A percentile compares a stretch with the other conserved stretches of the same genome.
Conservation (phyloP, 2,113 vertebrate genomes). For the Clarias magur region DNA sequence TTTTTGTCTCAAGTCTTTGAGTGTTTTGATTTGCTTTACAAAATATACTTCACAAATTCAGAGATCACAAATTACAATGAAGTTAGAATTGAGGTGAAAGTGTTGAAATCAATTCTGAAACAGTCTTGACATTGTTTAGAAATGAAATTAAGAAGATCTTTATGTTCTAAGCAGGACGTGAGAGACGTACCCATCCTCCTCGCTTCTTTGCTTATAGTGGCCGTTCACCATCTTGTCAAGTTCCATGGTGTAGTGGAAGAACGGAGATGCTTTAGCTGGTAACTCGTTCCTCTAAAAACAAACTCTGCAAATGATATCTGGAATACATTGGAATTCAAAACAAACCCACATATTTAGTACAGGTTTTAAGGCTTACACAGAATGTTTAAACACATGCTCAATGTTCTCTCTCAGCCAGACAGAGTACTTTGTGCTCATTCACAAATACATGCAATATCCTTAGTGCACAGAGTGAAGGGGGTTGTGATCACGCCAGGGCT, state of each 20-base stretch:
- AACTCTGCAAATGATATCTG: conserved; percentile 7
- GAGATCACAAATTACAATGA: neutral
- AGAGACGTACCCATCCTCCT: conserved; percentile 63
- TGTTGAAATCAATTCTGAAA: neutral
- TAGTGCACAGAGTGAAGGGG: neutral
- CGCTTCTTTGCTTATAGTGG: conserved; percentile 55
- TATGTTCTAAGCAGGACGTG: neutral
- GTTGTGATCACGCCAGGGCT: neutral
- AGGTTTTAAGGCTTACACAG: neutral
- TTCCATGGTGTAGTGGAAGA: conserved; percentile 61
- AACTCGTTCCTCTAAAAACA: neutral
- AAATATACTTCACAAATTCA: neutral
- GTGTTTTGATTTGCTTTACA: neutral
- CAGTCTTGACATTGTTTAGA: neutral
- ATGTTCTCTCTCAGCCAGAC: neutral
- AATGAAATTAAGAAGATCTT: neutral
- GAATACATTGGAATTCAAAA: neutral
- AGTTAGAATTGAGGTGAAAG: neutral
- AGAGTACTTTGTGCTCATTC: conserved; percentile 18
- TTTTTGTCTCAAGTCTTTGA: neutral
- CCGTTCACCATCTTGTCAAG: conserved; percentile 71
- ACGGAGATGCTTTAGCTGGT: neutral
- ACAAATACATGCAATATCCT: conserved; percentile 27
- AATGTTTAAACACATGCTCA: neutral
- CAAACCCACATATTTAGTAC: neutral